Base-by-base conservation (phyloP, 2,888 invertebrate species). In the Pristionchus mayeri region DNA sequence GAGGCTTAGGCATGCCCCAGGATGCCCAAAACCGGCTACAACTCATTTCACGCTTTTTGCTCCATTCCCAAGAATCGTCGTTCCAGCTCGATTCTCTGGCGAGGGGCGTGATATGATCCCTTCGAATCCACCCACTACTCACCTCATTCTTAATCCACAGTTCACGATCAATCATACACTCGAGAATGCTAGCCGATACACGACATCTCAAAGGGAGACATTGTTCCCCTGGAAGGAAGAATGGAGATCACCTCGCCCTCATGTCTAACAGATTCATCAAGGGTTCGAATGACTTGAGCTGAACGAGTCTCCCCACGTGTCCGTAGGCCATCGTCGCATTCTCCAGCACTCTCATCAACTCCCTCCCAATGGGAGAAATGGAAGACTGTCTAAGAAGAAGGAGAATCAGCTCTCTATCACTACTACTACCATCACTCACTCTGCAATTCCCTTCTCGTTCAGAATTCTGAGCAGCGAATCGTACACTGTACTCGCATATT, bases 261-360 rank as follows among this genome's bases (percentile, higher is more conserved):
- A 81, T 11, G n/a, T 81, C 81, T 2, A 81, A 60, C 21, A 60
- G 21, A 16, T 60, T 60, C 57, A 60, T 81, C 0, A 81, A 44
- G 16, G 81, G 60, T 30, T 44, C 40, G 81, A 81, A 81, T 81
- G 81, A 57, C 18, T 37, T 40, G 27, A 81, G 44, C 44, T 48
- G 57, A 3, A 30, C 60, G 7, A 81, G 27, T 24, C 30, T 57
- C 3, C 50, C 57, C 21, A 60, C 81, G 34, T 83, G 71, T 16
- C 96, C 97, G 94, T 98, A 98, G 92, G 96, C 96, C 93, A 98
- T 97, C 2, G 98, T 95, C 0, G 98, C 98, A 75, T 98, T 96
- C 93, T 97, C 96, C 92, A 99, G 95, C 86, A 99, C 95, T 92
- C 97, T 96, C 92, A 96, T 96, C 87, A 99, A 94, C 93, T 99